phyloP scores from a whole-genome alignment of 2,888 invertebrate species.

The Fragum fragum region DNA sequence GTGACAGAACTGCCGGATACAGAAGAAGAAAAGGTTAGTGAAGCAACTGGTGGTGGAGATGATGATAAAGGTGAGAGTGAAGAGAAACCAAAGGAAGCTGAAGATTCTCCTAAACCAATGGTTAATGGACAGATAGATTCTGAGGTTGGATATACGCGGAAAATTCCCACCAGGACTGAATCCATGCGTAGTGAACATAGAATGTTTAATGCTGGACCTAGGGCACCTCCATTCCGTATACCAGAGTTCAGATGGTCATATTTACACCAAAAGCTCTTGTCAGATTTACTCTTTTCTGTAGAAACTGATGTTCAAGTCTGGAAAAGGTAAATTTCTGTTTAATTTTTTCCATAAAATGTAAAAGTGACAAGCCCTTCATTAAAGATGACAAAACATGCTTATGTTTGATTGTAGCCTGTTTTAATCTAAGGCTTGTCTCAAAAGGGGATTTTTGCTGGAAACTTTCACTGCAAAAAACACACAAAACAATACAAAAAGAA shows the following conservation, averaged over 20 bases:
- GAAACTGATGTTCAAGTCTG: slow-evolving; percentile 98
- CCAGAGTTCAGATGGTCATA: slow-evolving; percentile 99
- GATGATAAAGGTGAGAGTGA: slow-evolving; percentile 66
- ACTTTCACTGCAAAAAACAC: no score
- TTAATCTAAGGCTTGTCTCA: no score
- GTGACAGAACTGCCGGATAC: slow-evolving; percentile 23
- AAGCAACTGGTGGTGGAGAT: slow-evolving; percentile 56
- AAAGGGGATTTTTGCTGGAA: no score
- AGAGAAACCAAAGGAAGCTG: slow-evolving; percentile 21
- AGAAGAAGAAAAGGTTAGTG: slow-evolving; percentile 17
- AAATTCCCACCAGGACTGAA: slow-evolving; percentile 66
- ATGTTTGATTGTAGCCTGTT: no score
- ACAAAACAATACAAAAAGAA: no score
- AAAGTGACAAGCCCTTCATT: no score
- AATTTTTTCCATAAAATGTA: no score
- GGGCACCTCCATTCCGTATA: slow-evolving; percentile 93
- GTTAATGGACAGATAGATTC: slow-evolving; percentile 45
- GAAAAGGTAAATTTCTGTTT: slow-evolving; percentile 89
- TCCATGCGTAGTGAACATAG: slow-evolving; percentile 75
- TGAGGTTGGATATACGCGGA: slow-evolving; percentile 27
- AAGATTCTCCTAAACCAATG: background rate
- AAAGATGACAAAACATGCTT: no score
- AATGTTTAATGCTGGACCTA: slow-evolving; percentile 86
- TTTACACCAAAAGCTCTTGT: slow-evolving; percentile 97
- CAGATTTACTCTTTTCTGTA: slow-evolving; percentile 97